Percentiles rank a stretch among this genome's conserved stretches.
phyloP scores from a whole-genome alignment of 2,888 invertebrate genomes.

The Drosophila mayaguana region DNA sequence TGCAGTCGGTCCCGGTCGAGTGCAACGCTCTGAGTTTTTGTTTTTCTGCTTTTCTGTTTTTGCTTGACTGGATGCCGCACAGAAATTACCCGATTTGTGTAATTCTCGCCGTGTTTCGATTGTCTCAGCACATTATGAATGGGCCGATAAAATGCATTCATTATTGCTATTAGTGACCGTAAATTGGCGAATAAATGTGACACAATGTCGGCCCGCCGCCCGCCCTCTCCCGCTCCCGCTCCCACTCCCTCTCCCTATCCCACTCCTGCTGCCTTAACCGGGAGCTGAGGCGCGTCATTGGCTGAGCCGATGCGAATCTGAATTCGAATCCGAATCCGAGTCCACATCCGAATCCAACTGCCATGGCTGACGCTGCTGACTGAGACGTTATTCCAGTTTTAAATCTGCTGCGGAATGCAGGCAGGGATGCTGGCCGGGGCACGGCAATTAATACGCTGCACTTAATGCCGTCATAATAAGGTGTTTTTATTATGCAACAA shows the following conservation, averaged over 20 bases:
- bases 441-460: constrained; percentile 73
- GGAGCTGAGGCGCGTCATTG: constrained; percentile 49
- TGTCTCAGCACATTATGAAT: constrained; percentile 72
- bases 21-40: background rate
- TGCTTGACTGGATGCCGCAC: constrained; percentile 11
- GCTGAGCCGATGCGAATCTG: constrained; percentile 33
- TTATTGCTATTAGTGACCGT: constrained; percentile 83
- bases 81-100: constrained; percentile 61
- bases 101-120: constrained; percentile 59
- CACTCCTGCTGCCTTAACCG: constrained; percentile 23
- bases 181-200: constrained; percentile 82
- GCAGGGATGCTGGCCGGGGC: constrained; percentile 8
- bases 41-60: constrained; percentile 2
- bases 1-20: background rate
- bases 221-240: constrained; percentile 5
- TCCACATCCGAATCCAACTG: background rate
- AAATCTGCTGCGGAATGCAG: constrained; percentile 56
- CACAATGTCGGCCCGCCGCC: constrained; percentile 35
- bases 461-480: constrained; percentile 72
- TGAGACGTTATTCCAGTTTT: constrained; percentile 80
- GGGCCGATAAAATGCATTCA: constrained; percentile 80
- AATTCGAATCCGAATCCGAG: background rate
- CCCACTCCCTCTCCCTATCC: constrained; percentile 7
- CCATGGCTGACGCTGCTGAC: constrained; percentile 42
- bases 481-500: constrained; percentile 65